Base-by-base conservation (phyloP, 2,113 vertebrate genomes). In the Rhombomys opimus region DNA sequence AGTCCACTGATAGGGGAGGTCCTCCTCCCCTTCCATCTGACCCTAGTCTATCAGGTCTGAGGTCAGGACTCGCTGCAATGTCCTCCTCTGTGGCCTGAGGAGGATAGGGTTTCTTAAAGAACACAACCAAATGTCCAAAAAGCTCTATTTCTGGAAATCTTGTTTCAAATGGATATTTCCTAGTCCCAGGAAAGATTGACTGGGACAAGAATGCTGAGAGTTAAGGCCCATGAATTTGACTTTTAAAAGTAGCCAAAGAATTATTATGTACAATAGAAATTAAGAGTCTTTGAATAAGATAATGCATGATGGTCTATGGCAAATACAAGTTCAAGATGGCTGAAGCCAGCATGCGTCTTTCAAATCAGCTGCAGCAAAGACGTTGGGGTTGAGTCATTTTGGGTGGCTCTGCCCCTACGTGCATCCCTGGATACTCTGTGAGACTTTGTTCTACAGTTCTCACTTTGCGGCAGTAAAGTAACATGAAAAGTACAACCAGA, bases 271-370 rank as follows among this genome's bases (percentile, higher is more conserved):
- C n/a, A 32, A 3, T 5, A 73, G 57, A 30, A 3, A 46, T n/a
- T 87, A 59, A 88, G 88, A 41, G 13, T 68, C 84, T 93, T 80
- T 88, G 41, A n/a, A 63, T 41, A 65, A n/a, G 32, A 52, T 1
- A 7, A 59, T 67, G 22, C 27, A 35, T 87, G 11, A 78, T 81
- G 59, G 65, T 70, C 75, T 54, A 35, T 46, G 59, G 50, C 7
- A 80, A 94, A 59, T 54, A 35, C 32, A 41, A 50, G 68, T 77
- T 76, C 22, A 88, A 87, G 72, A 90, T 22, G n/a, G 7, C 38
- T 73, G 67, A 78, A 50, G 75, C 2, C 65, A 13, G 50, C 82
- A 73, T 93, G 93, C 73, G 35, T 80, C 17, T 87, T 96, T 93
- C 35, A 91, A 65, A 76, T 72, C 63, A 70, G 3, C 22, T 78